Base-by-base conservation (phyloP, 2,113 vertebrate species). In the Corvus cornix region DNA sequence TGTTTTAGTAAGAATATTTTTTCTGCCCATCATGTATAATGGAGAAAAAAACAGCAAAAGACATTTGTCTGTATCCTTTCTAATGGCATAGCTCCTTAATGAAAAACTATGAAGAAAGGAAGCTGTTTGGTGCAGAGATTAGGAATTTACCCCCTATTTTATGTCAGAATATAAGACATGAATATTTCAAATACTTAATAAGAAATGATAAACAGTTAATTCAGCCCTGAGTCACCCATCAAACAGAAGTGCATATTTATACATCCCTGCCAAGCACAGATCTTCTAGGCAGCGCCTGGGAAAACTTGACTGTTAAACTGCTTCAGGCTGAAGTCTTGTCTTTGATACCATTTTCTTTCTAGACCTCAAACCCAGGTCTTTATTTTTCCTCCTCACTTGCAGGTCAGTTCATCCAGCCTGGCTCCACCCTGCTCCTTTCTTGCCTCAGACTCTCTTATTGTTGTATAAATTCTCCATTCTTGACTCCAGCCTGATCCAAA, bases 121-220 rank as follows among this genome's bases (percentile, higher is more conserved):
- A 84, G 11, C 6, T 70, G 3, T 35, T 89, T 2, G 3, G 17
- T 67, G 20, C 28, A 70, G 70, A 58, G 33, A 23, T 39, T 51
- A 74, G 53, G 51, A 58, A 63, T 87, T 72, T 63, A 16, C 15
- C 23, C 55, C 17, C 9, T 78, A 16, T 67, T 90, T 85, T 33
- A 11, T 59, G 24, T 46, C 16, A 89, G 35, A 55, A 35, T 55
- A 53, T 51, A 35, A 64, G 26, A 37, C 43, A 66, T 6, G 3
- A 26, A 66, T 48, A 46, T 78, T 90, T 74, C 21, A 84, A 87
- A 84, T 62, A 30, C n/a, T 37, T 84, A 83, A 58, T 73, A 81
- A 56, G 52, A 83, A 85, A 60, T 60, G 13, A 73, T 66, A 81
- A 91, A 49, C 43, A 46, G 56, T 62, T 53, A 2, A 9, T 90